Percentiles rank a stretch among this genome's conserved stretches.
Evolutionary conservation across 1,140 invertebrate genomes (phyloP).

Genomic region (Patella vulgata): DNA sequence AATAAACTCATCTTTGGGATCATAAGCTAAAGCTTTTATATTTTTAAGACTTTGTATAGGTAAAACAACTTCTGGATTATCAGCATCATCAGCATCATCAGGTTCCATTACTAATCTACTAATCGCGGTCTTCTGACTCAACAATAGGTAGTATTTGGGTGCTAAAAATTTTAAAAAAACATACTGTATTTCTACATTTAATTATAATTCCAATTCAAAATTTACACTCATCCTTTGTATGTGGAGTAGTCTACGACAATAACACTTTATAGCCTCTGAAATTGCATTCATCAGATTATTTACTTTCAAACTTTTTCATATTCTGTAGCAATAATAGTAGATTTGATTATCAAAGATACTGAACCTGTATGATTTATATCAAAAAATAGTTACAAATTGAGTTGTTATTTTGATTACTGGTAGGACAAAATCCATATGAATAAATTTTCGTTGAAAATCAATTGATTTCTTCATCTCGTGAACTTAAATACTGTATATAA

Average conservation of each 20-base stretch:
- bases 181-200: not conserved
- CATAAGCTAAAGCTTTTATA: slow-evolving; percentile 84
- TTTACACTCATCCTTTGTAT: not conserved
- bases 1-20: slow-evolving; percentile 79
- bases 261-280: no score
- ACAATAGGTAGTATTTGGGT: slow-evolving; percentile 65
- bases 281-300: no score
- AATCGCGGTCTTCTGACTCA: slow-evolving; percentile 62
- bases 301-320: no score
- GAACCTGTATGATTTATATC: no score
- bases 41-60: slow-evolving; percentile 78
- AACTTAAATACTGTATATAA: no score
- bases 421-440: no score
- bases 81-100: slow-evolving; percentile 33
- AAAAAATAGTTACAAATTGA: no score
- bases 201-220: not conserved
- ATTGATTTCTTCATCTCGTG: no score
- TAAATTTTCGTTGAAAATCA: no score
- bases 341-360: no score
- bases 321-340: no score
- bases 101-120: slow-evolving; percentile 60
- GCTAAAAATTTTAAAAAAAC: slow-evolving; percentile 51
- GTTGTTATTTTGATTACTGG: no score
- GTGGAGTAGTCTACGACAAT: not conserved
- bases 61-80: slow-evolving; percentile 59